These are phyloP conservation scores for Elephas maximus DNA, from an alignment of 2,113 vertebrate species.

Conservation along the genomic window DNA sequence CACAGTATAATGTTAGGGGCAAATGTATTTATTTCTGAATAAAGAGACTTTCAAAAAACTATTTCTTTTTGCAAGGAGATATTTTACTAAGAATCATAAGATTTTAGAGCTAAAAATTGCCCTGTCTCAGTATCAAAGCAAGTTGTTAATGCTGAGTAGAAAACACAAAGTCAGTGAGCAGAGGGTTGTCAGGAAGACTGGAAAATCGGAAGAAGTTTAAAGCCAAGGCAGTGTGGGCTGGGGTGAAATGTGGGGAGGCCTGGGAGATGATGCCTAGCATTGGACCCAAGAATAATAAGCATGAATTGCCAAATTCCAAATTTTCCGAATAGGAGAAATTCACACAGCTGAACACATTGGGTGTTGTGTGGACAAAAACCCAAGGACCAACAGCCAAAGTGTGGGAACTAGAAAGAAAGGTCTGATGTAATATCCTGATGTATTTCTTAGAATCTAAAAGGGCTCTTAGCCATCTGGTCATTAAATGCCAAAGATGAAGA, in stretches of 20 bases:
- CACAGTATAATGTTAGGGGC: conserved; percentile 57
- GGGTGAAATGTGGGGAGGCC: rapidly evolving
- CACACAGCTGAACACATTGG: not conserved
- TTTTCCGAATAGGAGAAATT: not conserved
- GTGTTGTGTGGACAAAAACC: not conserved
- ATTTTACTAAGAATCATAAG: conserved; percentile 27
- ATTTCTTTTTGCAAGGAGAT: conserved; percentile 18
- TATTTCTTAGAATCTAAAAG: not conserved
- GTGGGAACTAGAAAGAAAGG: not conserved
- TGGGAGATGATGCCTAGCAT: rapidly evolving
- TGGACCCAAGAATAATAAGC: not conserved
- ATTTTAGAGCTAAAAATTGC: conserved; percentile 43
- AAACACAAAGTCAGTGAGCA: not conserved
- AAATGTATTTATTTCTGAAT: conserved; percentile 64
- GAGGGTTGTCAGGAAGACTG: not conserved
- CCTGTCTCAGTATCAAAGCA: not conserved
- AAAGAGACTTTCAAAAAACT: conserved; percentile 45
- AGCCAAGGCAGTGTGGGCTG: no score
- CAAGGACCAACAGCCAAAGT: not conserved
- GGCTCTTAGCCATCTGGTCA: not conserved
- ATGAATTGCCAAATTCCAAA: not conserved
- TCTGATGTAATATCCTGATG: not conserved
- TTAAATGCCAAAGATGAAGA: not conserved
- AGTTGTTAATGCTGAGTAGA: not conserved
- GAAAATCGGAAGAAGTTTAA: not conserved